Percentiles rank a stretch among this genome's conserved stretches.
Conservation (phyloP, 2,888 invertebrate species). For the Zygaena filipendulae region DNA sequence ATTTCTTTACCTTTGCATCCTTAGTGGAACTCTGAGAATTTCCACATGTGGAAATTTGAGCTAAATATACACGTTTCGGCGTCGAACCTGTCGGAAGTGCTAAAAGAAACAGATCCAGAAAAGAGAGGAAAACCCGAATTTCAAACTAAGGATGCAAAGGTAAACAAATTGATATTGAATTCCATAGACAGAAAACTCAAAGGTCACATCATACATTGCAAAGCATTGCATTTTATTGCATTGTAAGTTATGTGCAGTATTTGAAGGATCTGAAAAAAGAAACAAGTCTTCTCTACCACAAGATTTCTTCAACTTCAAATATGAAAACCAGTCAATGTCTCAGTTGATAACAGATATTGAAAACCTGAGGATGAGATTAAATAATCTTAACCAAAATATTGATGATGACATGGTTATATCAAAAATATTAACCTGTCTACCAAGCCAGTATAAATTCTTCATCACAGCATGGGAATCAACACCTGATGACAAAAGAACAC, state of each 20-base stretch:
- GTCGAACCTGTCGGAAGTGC: background rate
- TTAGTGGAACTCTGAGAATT: too few species aligned
- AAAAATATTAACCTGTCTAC: background rate
- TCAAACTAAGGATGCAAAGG: background rate
- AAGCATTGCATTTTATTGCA: background rate
- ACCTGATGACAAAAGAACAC: slow-evolving; percentile 4
- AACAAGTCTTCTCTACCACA: background rate
- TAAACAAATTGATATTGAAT: background rate
- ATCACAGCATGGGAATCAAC: slow-evolving; percentile 6
- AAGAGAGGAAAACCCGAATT: background rate
- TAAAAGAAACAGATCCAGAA: background rate
- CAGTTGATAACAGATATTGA: background rate
- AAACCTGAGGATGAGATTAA: background rate
- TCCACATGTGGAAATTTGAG: background rate
- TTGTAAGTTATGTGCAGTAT: background rate
- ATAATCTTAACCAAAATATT: background rate
- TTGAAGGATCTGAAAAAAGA: background rate
- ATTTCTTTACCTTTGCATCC: too few species aligned
- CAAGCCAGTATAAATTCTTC: slow-evolving; percentile 3
- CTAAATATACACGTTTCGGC: background rate
- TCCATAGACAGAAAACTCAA: background rate
- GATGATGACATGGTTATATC: background rate
- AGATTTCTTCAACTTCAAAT: background rate
- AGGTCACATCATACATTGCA: background rate
- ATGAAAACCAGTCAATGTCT: background rate